A percentile compares a stretch with the other conserved stretches of the same genome.
These are phyloP conservation scores for Varanus salvator DNA, from an alignment of 2,113 vertebrate genomes.

Conservation along the genomic window DNA sequence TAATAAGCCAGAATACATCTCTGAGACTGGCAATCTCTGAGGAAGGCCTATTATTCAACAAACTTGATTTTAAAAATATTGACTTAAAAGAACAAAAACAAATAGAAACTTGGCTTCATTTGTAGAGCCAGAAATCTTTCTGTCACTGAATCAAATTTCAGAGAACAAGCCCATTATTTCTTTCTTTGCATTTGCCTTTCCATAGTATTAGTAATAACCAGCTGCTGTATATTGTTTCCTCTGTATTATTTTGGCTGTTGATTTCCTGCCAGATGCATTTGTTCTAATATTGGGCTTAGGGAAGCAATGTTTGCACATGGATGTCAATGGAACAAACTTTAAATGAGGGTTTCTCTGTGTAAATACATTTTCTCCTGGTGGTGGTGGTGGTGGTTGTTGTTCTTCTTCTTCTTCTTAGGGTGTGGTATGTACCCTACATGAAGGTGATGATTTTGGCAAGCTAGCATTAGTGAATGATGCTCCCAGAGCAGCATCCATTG, in stretches of 20 bases:
- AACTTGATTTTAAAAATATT: conserved; percentile 5
- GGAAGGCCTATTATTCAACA: conserved; percentile 23
- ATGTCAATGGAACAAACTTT: conserved; percentile 59
- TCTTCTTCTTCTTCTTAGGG: conserved; percentile 81
- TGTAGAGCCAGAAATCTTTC: conserved; percentile 45
- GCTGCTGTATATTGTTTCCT: conserved; percentile 70
- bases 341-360: conserved; percentile 68
- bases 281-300: conserved; percentile 67
- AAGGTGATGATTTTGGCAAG: conserved; percentile 98
- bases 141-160: conserved; percentile 57
- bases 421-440: conserved; percentile 95
- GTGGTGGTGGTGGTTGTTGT: conserved; percentile 10
- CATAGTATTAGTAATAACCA: conserved; percentile 65
- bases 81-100: conserved; percentile 17
- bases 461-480: conserved; percentile 96
- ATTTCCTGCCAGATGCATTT: conserved; percentile 71
- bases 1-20: not conserved
- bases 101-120: conserved; percentile 47
- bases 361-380: conserved; percentile 50
- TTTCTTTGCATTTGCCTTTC: conserved; percentile 64
- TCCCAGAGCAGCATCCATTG: conserved; percentile 96
- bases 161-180: conserved; percentile 65
- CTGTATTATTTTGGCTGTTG: conserved; percentile 67
- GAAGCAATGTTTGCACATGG: conserved; percentile 65
- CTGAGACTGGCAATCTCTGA: not conserved